A percentile compares a stretch with the other conserved stretches of the same genome.
Conservation (phyloP, 2,113 vertebrate genomes). For the Piprites chloris region DNA sequence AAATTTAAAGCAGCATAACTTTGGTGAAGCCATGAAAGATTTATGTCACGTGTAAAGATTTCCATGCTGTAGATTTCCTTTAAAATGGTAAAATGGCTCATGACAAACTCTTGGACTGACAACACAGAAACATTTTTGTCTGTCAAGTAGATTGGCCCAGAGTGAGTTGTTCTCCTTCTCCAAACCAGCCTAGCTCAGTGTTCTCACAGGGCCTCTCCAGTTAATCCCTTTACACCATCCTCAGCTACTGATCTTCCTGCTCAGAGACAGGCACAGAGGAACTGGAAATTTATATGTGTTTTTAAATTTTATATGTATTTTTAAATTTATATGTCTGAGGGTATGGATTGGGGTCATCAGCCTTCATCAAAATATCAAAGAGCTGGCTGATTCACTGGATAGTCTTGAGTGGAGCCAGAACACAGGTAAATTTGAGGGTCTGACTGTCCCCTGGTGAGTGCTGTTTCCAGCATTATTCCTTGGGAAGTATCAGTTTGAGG, state of each 20-base stretch:
- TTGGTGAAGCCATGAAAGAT: not conserved
- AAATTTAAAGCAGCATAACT: not conserved
- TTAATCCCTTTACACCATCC: accelerated
- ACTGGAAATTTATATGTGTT: not conserved
- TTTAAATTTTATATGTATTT: not conserved
- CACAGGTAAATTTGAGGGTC: not conserved
- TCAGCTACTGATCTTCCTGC: not conserved
- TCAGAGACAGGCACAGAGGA: not conserved
- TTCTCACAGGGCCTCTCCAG: not conserved
- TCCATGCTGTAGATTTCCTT: not conserved
- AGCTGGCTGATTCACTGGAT: not conserved
- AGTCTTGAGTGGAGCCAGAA: not conserved
- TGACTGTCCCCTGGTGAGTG: not conserved
- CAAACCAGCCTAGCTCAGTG: not conserved
- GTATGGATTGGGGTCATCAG: not conserved
- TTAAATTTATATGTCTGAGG: not conserved
- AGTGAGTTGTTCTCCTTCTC: not conserved
- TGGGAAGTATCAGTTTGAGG: not conserved
- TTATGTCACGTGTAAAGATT: not conserved
- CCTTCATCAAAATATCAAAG: not conserved
- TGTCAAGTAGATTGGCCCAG: not conserved
- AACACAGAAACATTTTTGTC: not conserved
- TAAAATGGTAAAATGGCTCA: not conserved
- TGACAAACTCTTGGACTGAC: not conserved
- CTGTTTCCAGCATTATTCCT: not conserved